Percentiles rank a stretch among this genome's conserved stretches.
These are phyloP conservation scores for Phoxinus phoxinus DNA, from an alignment of 2,113 vertebrate genomes.

Conservation along the genomic window DNA sequence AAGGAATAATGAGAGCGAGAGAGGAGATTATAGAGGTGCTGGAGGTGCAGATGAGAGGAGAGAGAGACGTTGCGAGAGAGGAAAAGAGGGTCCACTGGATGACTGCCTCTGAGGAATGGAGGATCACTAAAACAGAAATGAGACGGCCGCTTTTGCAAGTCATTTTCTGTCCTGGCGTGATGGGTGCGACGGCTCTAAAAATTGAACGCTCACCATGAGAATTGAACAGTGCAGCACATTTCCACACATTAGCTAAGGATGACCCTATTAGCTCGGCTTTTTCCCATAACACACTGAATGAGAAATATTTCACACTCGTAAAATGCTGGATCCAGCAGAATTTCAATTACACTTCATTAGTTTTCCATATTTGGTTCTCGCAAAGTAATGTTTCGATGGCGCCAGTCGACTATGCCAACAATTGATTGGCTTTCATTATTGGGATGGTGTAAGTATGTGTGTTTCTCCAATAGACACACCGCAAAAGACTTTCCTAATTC, in stretches of 20 bases:
- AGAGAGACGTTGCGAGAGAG: conserved; percentile 33
- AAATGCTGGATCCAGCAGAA: conserved; percentile 63
- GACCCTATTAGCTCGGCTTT: conserved; percentile 62
- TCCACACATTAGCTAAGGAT: conserved; percentile 65
- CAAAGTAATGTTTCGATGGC: conserved; percentile 42
- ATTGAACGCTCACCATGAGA: conserved; percentile 63
- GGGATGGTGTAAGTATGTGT: not conserved
- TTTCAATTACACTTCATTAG: conserved; percentile 66
- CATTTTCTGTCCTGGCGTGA: conserved; percentile 58
- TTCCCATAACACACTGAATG: conserved; percentile 48
- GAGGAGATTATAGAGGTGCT: conserved; percentile 51
- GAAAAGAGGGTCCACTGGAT: conserved; percentile 30
- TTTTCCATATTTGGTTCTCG: conserved; percentile 52
- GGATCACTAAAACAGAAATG: conserved; percentile 49
- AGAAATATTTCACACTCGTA: conserved; percentile 59
- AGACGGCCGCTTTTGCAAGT: conserved; percentile 51
- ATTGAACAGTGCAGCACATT: conserved; percentile 62
- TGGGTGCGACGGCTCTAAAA: conserved; percentile 58
- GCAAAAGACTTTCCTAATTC: not conserved
- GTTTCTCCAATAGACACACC: not conserved
- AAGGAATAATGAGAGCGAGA: conserved; percentile 39
- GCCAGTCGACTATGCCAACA: conserved; percentile 49
- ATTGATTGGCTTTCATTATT: conserved; percentile 30
- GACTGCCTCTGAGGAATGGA: conserved; percentile 50
- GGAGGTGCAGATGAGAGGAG: conserved; percentile 49